Conservation (phyloP, 2,797 vertebrate genomes). For the Melopsittacus undulatus region DNA sequence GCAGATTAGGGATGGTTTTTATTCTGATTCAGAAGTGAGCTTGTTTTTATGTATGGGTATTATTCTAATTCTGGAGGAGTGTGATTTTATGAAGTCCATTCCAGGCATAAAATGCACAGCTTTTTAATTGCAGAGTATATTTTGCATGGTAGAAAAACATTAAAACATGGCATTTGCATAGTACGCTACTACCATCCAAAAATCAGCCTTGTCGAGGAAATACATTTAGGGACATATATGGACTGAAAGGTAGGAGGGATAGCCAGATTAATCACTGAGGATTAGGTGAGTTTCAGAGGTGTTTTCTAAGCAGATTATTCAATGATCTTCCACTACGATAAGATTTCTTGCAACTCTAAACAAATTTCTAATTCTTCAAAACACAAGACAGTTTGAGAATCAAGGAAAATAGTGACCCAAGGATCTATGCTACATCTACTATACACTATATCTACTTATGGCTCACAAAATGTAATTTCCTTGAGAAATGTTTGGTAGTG, state of each 20-base stretch:
- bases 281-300: not conserved
- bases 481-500: not conserved
- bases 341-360: not conserved
- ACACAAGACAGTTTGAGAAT: not conserved
- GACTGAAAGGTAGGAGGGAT: not conserved
- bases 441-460: not conserved
- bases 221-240: not conserved
- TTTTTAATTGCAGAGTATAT: not conserved
- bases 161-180: not conserved
- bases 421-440: not conserved
- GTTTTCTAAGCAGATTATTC: not conserved
- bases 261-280: accelerated
- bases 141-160: not conserved
- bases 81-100: not conserved
- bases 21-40: not conserved
- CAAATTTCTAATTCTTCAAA: not conserved
- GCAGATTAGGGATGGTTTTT: not conserved
- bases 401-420: not conserved
- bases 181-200: not conserved
- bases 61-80: not conserved
- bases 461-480: not conserved
- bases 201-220: not conserved
- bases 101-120: not conserved
- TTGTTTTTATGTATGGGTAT: not conserved
- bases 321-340: not conserved